Evolutionary conservation across 30 jellyfish, hydroid and myxozoan species (phyloP).

Genomic region (Pseudorhiza aurosa): DNA sequence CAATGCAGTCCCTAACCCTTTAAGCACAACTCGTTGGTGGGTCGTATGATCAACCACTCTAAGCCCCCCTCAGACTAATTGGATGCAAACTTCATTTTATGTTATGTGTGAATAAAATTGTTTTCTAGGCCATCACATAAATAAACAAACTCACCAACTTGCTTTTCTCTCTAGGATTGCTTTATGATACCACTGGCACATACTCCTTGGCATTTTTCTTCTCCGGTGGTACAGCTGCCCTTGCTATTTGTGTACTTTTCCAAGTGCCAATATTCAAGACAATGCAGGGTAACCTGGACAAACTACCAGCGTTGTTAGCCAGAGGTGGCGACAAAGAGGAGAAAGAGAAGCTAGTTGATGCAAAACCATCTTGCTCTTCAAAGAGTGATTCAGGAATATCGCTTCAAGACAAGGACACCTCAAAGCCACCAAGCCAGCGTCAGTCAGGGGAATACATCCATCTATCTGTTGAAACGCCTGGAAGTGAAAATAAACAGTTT

Average conservation of each 20-base stretch:
- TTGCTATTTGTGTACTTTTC: constrained; percentile 77
- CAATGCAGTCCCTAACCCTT: too few species aligned
- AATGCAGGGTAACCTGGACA: constrained; percentile 34
- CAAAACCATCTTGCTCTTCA: constrained; percentile 35
- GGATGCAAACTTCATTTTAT: too few species aligned
- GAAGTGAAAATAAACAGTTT: neutral
- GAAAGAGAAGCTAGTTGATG: neutral
- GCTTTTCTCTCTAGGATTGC: constrained; percentile 54
- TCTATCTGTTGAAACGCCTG: constrained; percentile 4
- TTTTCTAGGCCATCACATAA: too few species aligned
- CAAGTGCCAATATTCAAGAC: constrained; percentile 68
- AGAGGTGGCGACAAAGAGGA: constrained; percentile 24
- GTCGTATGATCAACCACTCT: too few species aligned
- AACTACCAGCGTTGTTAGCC: constrained; percentile 5
- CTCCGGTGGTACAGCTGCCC: constrained; percentile 91
- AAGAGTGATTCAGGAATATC: constrained; percentile 60
- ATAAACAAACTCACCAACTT: too few species aligned
- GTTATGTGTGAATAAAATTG: too few species aligned
- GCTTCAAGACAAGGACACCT: constrained; percentile 10
- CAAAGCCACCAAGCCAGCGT: constrained; percentile 37
- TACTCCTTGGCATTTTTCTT: constrained; percentile 87
- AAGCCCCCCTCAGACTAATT: too few species aligned
- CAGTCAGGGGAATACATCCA: constrained; percentile 47
- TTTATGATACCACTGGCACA: constrained; percentile 80
- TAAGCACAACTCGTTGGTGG: too few species aligned